A percentile compares a stretch with the other conserved stretches of the same genome.
These are phyloP conservation scores for Aurelia sp. DNA, from an alignment of 30 jellyfish, hydroid and myxozoan species.

Conservation along the genomic window DNA sequence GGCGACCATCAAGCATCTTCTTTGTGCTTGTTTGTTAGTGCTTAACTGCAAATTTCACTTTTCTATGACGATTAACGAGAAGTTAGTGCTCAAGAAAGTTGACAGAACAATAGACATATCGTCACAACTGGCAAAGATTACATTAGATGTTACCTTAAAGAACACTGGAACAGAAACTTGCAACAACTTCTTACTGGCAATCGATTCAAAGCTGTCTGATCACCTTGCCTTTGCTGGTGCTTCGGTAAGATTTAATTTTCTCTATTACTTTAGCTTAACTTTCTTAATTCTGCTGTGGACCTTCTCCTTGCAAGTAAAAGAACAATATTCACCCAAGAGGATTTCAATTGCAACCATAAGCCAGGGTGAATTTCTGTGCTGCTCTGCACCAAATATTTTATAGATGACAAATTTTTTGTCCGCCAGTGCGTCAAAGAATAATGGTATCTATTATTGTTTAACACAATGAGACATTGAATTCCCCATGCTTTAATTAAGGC, in stretches of 20 bases:
- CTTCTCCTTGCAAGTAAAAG: not conserved
- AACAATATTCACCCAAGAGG: not conserved
- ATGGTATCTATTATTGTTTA: too few relatives aligned
- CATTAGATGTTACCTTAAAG: conserved; percentile 62
- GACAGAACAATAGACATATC: conserved; percentile 86
- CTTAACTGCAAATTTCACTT: conserved; percentile 28
- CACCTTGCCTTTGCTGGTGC: conserved; percentile 82
- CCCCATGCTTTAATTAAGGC: too few relatives aligned
- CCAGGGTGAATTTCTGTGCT: too few relatives aligned
- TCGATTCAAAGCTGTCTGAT: conserved; percentile 57
- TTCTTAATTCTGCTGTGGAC: too few relatives aligned
- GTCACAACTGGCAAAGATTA: conserved; percentile 84
- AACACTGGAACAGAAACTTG: conserved; percentile 64
- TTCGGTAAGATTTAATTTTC: conserved; percentile 47
- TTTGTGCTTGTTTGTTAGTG: conserved; percentile 33
- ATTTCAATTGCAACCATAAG: too few relatives aligned
- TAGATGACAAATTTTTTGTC: too few relatives aligned
- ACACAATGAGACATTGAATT: too few relatives aligned
- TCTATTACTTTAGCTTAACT: too few relatives aligned
- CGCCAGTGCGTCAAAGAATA: too few relatives aligned
- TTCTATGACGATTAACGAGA: conserved; percentile 51
- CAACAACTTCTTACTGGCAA: conserved; percentile 56
- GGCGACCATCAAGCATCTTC: conserved; percentile 1
- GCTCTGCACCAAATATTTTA: too few relatives aligned
- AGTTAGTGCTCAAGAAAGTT: conserved; percentile 68